Conservation (phyloP, 2,797 vertebrate genomes). For the Neosalanx taihuensis region DNA sequence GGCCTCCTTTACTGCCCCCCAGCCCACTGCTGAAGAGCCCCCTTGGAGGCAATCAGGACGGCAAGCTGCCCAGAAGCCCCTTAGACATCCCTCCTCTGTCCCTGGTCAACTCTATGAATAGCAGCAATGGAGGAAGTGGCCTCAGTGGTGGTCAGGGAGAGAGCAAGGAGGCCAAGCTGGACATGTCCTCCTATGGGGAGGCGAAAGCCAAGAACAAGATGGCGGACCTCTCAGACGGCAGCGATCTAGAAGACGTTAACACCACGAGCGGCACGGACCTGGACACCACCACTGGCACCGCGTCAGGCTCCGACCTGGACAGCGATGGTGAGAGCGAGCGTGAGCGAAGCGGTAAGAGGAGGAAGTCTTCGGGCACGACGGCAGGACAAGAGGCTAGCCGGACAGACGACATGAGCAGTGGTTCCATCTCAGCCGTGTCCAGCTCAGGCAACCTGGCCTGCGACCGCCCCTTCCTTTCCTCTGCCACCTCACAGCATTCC, state of each 20-base stretch:
- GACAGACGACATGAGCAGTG: slow-evolving; percentile 74
- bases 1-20: slow-evolving; percentile 90
- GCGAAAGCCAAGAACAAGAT: slow-evolving; percentile 85
- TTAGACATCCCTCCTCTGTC: slow-evolving; percentile 82
- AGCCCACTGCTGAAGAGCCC: slow-evolving; percentile 89
- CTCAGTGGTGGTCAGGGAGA: slow-evolving; percentile 69
- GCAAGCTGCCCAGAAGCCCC: slow-evolving; percentile 84
- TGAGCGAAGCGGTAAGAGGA: slow-evolving; percentile 71
- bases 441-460: slow-evolving; percentile 72
- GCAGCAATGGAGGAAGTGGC: slow-evolving; percentile 66
- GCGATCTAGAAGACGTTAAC: slow-evolving; percentile 95
- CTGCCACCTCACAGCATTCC: slow-evolving; percentile 80
- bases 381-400: slow-evolving; percentile 71
- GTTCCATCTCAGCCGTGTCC: slow-evolving; percentile 69
- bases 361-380: slow-evolving; percentile 64
- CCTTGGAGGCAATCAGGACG: slow-evolving; percentile 75
- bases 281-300: slow-evolving; percentile 94
- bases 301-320: slow-evolving; percentile 93
- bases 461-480: slow-evolving; percentile 84
- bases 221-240: slow-evolving; percentile 90
- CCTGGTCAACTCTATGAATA: slow-evolving; percentile 80
- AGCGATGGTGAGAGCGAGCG: slow-evolving; percentile 89
- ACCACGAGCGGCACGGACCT: slow-evolving; percentile 95
- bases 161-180: slow-evolving; percentile 75
- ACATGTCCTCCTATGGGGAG: slow-evolving; percentile 77